Percentiles rank a stretch among this genome's conserved stretches.
These are phyloP conservation scores for Ochropleura leucogaster DNA, from an alignment of 2,888 invertebrate genomes.

Conservation along the genomic window DNA sequence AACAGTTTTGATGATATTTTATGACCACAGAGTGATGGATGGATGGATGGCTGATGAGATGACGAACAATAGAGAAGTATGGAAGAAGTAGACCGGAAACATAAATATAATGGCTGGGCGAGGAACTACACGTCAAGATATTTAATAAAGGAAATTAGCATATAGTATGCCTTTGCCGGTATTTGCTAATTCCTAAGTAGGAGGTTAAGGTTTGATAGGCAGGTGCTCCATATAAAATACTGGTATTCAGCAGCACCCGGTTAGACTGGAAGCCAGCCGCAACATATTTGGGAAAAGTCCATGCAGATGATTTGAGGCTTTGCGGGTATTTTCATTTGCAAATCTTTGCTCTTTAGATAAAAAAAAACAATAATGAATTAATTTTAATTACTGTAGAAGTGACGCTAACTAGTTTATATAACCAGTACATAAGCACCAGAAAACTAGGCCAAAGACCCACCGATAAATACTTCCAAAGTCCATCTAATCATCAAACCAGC, in stretches of 20 bases:
- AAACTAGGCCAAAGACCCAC: constrained; percentile 1
- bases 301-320: no score
- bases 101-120: background rate
- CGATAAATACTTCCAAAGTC: constrained; percentile 19
- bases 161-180: background rate
- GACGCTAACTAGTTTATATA: no score
- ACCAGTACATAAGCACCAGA: background rate
- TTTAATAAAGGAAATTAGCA: background rate
- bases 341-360: background rate
- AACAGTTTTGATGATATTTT: background rate
- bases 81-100: background rate
- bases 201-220: no score
- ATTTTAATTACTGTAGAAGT: background rate
- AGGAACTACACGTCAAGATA: background rate
- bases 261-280: no score
- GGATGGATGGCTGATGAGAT: background rate
- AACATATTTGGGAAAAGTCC: no score
- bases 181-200: background rate
- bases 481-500: constrained; percentile 50
- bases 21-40: no score
- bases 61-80: background rate
- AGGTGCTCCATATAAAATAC: no score
- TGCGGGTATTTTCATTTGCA: background rate
- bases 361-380: no score
- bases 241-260: no score